Base-by-base conservation (phyloP, 2,888 invertebrate genomes). In the Epistrophe grossulariae region DNA sequence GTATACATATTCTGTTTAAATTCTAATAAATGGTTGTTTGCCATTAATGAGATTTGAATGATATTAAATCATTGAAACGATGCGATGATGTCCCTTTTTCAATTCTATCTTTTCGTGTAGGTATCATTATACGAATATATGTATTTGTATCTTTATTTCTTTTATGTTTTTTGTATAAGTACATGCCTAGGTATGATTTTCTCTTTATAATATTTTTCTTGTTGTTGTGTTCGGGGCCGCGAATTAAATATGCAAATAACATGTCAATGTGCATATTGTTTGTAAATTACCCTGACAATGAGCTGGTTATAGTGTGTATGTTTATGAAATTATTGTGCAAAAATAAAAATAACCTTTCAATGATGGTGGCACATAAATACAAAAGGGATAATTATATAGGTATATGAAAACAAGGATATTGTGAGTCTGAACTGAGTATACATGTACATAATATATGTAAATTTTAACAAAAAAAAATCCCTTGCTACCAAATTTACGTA, bases 201-300 rank as follows among this genome's bases (percentile, higher is more conserved):
- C 11, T 35, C 11, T 50, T 38, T 35, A 10, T 28, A 9, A 10
- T 24, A 24, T 24, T 28, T 35, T 28, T 35, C 4, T 35, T 15
- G 6, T 70, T 28, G 24, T 24, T 24, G 24, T 74, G 17, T 45
- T 68, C 24, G 31, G n/a, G 57, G 11, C 52, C 43, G 43, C 68
- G 71, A 64, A 87, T 87, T 82, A 83, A 79, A 76, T 79, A 87
- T 87, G 87, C 87, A 87, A 87, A 87, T 87, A 87, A 79, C 79
- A 87, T 87, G 87, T 87, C 87, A 87, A 83, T 83, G 79, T 60
- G 59, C 52, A 79, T 79, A 87, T 87, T 87, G 87, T 87, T 83
- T 87, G 87, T 87, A 87, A 87, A 87, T 87, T 87, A 83, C 79
- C 59, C 83, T 60, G 83, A 87, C 87, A 87, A 87, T 87, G 48